Base-by-base conservation (phyloP, 2,113 vertebrate genomes). In the Dicerorhinus sumatrensis region DNA sequence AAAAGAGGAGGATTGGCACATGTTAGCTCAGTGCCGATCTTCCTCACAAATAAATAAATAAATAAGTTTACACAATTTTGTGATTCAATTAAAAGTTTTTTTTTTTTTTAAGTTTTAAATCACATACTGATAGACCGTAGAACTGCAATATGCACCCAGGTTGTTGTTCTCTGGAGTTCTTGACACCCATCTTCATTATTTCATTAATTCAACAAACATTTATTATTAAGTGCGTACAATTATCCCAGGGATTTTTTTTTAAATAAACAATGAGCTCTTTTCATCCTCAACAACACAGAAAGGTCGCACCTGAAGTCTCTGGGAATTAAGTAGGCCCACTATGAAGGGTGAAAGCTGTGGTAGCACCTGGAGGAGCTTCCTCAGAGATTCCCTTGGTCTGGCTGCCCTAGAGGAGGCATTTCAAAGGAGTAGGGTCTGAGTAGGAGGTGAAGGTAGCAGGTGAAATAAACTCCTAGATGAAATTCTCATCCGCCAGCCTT, bases 261-360 rank as follows among this genome's bases (percentile, higher is more conserved):
- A 48, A 48, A 48, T 48, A 54, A 54, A 72, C 46, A 81, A 81
- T 11, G n/a, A 42, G 4, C 16, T 94, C 96, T 97, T 96, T 97
- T 97, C 95, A 23, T 79, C 29, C 18, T 56, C 29, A 14, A 39
- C 48, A 51, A 48, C 58, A 84, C 27, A 96, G 18, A 58, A 73
- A 54, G 17, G n/a, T 62, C 6, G 23, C 23, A 23, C n/a, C 58
- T 84, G 33, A 80, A 58, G 39, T 48, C 21, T 20, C 0, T 46
- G n/a, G 70, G n/a, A 51, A 72, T 16, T 39, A 27, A 62, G 75
- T 36, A 46, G 16, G 70, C 33, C 58, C 80, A 20, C 21, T 3
- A 8, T 23, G 42, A 5, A 58, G 31, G 63, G 63, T 73, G 39
- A 56, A 16, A 13, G 51, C 12, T 54, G 51, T 54, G 51, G 51